Evolutionary conservation across 1,140 invertebrate species (phyloP).

Genomic region (Eurosta solidaginis): DNA sequence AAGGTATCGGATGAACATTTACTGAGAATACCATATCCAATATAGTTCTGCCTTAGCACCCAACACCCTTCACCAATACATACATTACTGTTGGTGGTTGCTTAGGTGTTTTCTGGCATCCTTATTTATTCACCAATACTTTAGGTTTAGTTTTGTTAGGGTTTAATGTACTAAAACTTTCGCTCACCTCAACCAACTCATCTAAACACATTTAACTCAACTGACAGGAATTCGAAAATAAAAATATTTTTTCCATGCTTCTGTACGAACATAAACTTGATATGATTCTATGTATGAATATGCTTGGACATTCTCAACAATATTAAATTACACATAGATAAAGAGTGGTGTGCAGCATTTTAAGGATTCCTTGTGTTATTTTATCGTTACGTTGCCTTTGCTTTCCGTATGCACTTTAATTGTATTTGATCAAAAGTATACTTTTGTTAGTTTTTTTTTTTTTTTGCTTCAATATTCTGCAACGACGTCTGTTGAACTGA

Average conservation of each 20-base stretch:
- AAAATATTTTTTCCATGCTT: neutral
- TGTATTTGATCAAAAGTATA: too few relatives aligned
- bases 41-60: too few relatives aligned
- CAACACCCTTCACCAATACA: neutral
- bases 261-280: neutral
- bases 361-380: slow-evolving; percentile 7
- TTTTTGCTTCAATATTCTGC: too few relatives aligned
- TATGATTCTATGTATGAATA: neutral
- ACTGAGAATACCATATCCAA: neutral
- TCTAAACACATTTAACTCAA: neutral
- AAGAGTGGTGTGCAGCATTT: neutral
- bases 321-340: slow-evolving; percentile 27
- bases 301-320: slow-evolving; percentile 24
- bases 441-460: neutral
- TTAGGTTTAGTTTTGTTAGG: neutral
- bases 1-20: neutral
- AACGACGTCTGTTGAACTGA: too few relatives aligned
- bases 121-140: neutral
- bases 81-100: neutral
- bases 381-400: neutral
- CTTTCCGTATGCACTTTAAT: neutral
- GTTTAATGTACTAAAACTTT: neutral
- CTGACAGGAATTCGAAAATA: neutral
- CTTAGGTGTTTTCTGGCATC: neutral
- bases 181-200: neutral